These are phyloP conservation scores for Anguilla obscura DNA, from an alignment of 2,797 vertebrate genomes.

Conservation along the genomic window DNA sequence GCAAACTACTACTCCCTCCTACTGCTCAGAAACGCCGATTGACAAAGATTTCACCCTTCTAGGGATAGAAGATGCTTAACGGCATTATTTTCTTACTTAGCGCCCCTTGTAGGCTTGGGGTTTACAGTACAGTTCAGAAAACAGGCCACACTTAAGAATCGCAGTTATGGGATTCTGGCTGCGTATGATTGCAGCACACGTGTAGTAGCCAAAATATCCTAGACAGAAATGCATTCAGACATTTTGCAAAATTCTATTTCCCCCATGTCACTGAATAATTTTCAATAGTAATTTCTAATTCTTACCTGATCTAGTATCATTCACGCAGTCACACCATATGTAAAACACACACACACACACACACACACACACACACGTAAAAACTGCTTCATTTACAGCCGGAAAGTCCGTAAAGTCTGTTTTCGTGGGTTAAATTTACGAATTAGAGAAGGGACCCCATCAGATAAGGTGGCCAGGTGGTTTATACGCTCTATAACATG, in stretches of 20 bases:
- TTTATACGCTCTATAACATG: no score
- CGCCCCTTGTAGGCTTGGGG: conserved; percentile 61
- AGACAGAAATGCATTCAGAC: neutral
- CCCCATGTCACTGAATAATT: no score
- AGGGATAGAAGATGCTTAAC: neutral
- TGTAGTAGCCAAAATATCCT: neutral
- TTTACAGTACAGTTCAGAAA: neutral
- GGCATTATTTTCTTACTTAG: conserved; percentile 37
- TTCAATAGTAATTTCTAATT: no score
- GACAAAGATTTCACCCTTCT: conserved; percentile 59
- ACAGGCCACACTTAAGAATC: neutral
- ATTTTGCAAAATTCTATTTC: neutral
- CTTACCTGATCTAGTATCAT: no score
- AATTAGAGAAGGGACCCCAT: no score
- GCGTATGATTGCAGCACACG: neutral
- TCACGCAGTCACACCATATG: no score
- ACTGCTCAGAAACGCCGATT: conserved; percentile 55
- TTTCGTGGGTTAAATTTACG: no score
- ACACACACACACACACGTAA: no score
- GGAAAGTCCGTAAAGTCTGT: no score
- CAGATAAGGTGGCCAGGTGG: no score
- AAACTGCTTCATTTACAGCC: no score
- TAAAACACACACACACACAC: no score
- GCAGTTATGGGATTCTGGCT: neutral
- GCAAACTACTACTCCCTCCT: conserved; percentile 32